Base-by-base conservation (phyloP, 2,888 invertebrate genomes). In the Eupeodes luniger region DNA sequence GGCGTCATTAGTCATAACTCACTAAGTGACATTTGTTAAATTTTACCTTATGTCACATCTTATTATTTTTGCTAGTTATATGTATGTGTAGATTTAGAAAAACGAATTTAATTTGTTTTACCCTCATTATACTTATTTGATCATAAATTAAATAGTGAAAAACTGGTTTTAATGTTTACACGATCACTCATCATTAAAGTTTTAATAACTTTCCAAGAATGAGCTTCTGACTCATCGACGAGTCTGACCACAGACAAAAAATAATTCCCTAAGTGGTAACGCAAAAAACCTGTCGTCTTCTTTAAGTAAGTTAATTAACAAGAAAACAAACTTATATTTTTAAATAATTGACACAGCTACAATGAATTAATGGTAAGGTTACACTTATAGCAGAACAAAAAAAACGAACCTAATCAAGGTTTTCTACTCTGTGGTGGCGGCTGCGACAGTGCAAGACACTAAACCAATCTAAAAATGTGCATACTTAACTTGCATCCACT, bases 211-310 rank as follows among this genome's bases (percentile, higher is more conserved):
- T 47, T 40, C 51, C 16, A 59, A 77, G 70, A 70, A 59, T 14
- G 3, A 40, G 9, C 19, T 40, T 3, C 19, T 40, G 69, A 61
- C 61, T 69, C 59, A 79, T 72, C 79, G 36, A 59, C 51, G 19
- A 36, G 64, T 49, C 40, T 9, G 9, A 47, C 75, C 51, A 47
- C n/a, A 75, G 75, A 70, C 19, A 81, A 82, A 49, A 49, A 49
- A 81, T 57, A 49, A 81, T 57, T 70, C 27, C 51, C 36, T 61
- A 57, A 67, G 11, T 49, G 49, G 78, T 76, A 79, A 51, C n/a
- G 10, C 61, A 40, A 72, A 83, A 74, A 85, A 82, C 86, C 75
- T 53, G 86, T 86, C 53, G 86, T 86, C 53, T 75, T 53, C 57
- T 53, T 34, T 19, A 36, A 11, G 9, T 12, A 3, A 16, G 11